Conservation (phyloP, 2,113 vertebrate genomes). For the Lophotis ruficrista region DNA sequence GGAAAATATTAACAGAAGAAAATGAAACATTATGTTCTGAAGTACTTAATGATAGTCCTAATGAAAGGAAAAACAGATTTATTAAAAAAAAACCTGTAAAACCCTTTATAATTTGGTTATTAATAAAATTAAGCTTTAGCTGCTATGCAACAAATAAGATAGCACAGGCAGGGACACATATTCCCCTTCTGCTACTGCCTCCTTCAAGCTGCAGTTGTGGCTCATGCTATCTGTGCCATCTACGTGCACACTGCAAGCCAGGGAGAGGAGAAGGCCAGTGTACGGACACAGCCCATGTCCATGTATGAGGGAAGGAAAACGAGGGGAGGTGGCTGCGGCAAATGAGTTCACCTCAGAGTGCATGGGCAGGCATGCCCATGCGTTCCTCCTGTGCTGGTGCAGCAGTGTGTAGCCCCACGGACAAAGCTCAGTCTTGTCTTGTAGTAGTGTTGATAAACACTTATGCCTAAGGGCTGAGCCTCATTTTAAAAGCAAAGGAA, state of each 20-base stretch:
- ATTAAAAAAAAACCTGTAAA: not conserved
- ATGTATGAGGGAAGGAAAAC: fast-evolving
- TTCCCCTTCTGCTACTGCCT: not conserved
- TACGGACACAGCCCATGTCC: fast-evolving
- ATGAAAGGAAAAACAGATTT: not conserved
- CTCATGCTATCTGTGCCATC: fast-evolving
- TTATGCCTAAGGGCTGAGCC: not conserved
- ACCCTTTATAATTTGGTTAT: not conserved
- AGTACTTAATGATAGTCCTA: not conserved
- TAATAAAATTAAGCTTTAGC: not conserved
- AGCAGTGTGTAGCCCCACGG: fast-evolving
- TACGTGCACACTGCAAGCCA: fast-evolving
- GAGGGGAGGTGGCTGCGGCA: not conserved
- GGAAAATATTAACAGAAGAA: conserved; percentile 7
- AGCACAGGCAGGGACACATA: not conserved
- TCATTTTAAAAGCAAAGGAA: not conserved
- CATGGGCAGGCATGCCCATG: too few species aligned
- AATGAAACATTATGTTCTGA: conserved; percentile 16
- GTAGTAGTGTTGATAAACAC: not conserved
- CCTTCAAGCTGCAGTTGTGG: not conserved
- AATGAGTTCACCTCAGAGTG: fast-evolving
- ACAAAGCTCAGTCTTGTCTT: not conserved
- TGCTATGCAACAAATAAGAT: not conserved
- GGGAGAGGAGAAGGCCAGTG: not conserved
- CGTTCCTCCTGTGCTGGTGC: not conserved